These are phyloP conservation scores for Loxodonta africana DNA, from an alignment of 2,113 vertebrate genomes.

Conservation along the genomic window DNA sequence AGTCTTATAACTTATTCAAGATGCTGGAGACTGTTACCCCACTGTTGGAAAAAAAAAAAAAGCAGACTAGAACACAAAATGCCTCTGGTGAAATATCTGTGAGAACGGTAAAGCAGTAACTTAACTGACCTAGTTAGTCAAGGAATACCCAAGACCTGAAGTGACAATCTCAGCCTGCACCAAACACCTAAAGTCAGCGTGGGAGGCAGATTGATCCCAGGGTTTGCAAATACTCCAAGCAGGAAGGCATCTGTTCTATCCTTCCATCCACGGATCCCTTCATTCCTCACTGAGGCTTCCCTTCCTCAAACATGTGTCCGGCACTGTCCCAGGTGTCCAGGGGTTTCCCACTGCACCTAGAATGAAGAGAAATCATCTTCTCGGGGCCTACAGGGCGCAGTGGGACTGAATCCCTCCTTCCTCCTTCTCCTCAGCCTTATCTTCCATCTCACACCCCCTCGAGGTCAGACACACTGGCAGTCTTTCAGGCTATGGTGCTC, in stretches of 20 bases:
- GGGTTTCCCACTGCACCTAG: background rate
- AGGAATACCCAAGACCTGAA: background rate
- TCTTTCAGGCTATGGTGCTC: accelerated
- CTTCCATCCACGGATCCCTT: background rate
- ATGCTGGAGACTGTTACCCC: background rate
- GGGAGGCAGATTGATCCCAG: background rate
- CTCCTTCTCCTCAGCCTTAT: background rate
- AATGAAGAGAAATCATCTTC: background rate
- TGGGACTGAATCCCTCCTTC: background rate
- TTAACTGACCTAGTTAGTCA: background rate
- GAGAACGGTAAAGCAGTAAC: background rate
- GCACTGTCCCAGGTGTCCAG: background rate
- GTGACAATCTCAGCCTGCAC: background rate
- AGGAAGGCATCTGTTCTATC: background rate
- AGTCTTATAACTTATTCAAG: background rate
- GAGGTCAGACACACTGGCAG: background rate
- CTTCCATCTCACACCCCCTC: background rate
- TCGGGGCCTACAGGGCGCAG: accelerated
- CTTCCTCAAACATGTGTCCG: accelerated
- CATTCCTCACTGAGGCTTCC: too few species aligned
- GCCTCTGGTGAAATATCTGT: background rate
- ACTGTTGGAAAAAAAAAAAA: background rate
- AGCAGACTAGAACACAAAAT: background rate
- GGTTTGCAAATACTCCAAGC: background rate
- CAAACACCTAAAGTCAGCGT: background rate